Percentiles rank a stretch among this genome's conserved stretches.
Evolutionary conservation across 2,113 vertebrate species (phyloP).

Genomic region (Bubo bubo): DNA sequence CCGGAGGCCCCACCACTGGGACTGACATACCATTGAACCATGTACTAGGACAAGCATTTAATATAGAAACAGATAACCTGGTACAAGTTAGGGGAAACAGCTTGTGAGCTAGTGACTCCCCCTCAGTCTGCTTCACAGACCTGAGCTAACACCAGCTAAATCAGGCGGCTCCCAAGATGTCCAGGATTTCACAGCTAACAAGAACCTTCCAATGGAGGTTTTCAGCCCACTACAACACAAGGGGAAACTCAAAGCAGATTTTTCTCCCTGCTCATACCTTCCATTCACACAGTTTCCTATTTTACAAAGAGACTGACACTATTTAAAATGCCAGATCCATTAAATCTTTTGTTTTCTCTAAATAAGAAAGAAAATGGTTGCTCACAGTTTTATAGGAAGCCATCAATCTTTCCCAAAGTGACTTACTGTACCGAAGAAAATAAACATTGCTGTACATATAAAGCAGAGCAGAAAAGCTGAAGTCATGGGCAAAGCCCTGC

Average conservation of each 20-base stretch:
- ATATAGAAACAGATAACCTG: not conserved
- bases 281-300: not conserved
- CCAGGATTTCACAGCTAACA: not conserved
- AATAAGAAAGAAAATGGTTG: slow-evolving; percentile 71
- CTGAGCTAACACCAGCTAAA: not conserved
- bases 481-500: slow-evolving; percentile 22
- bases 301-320: slow-evolving; percentile 13
- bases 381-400: slow-evolving; percentile 50
- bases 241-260: not conserved
- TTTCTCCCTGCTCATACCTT: slow-evolving; percentile 34
- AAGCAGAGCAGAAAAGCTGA: slow-evolving; percentile 38
- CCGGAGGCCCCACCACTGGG: not conserved
- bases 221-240: not conserved
- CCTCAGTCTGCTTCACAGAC: not conserved
- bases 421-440: slow-evolving; percentile 66
- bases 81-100: not conserved
- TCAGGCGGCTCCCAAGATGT: not conserved
- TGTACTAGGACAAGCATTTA: not conserved
- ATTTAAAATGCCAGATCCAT: slow-evolving; percentile 66
- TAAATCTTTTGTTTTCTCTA: slow-evolving; percentile 67
- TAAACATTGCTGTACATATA: slow-evolving; percentile 45
- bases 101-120: not conserved
- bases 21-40: not conserved
- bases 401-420: slow-evolving; percentile 71
- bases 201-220: not conserved